Percentiles rank a stretch among this genome's conserved stretches.
phyloP scores from a whole-genome alignment of 2,797 vertebrate species.

The Helarctos malayanus region DNA sequence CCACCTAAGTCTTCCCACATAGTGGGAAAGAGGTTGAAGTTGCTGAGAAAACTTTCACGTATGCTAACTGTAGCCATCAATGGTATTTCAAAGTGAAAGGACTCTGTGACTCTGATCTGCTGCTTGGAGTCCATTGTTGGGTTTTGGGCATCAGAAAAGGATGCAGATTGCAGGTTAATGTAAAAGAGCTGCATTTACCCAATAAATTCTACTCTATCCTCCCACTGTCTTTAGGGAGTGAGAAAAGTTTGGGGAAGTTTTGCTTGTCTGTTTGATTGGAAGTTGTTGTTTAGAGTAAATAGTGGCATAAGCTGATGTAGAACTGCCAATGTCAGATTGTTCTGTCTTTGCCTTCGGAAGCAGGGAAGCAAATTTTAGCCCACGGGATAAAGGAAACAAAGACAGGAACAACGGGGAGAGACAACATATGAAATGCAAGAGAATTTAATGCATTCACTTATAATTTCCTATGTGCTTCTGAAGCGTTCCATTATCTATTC shows the following conservation, averaged over 20 bases:
- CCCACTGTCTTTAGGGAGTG: not conserved
- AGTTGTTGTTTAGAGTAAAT: constrained; percentile 29
- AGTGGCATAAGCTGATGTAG: not conserved
- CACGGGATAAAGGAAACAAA: constrained; percentile 8
- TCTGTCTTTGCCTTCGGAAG: constrained; percentile 51
- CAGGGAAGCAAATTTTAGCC: not conserved
- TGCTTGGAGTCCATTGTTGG: not conserved
- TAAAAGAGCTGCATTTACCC: constrained; percentile 1
- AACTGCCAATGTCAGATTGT: constrained; percentile 53
- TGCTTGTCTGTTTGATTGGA: not conserved
- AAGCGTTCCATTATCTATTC: not conserved
- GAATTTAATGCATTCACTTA: not conserved
- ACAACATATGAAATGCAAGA: not conserved
- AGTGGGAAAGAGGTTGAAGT: not conserved
- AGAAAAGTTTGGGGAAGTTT: not conserved
- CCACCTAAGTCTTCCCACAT: not conserved
- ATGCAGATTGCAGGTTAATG: not conserved
- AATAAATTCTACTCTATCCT: not conserved
- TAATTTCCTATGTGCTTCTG: constrained; percentile 12
- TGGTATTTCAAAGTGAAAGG: not conserved
- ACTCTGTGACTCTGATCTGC: not conserved
- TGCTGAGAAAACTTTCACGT: not conserved
- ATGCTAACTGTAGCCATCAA: not conserved
- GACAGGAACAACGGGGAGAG: not conserved
- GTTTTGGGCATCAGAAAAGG: constrained; percentile 2